A percentile compares a stretch with the other conserved stretches of the same genome.
phyloP scores from a whole-genome alignment of 2,888 invertebrate species.

The Drepanosiphum platanoidis region DNA sequence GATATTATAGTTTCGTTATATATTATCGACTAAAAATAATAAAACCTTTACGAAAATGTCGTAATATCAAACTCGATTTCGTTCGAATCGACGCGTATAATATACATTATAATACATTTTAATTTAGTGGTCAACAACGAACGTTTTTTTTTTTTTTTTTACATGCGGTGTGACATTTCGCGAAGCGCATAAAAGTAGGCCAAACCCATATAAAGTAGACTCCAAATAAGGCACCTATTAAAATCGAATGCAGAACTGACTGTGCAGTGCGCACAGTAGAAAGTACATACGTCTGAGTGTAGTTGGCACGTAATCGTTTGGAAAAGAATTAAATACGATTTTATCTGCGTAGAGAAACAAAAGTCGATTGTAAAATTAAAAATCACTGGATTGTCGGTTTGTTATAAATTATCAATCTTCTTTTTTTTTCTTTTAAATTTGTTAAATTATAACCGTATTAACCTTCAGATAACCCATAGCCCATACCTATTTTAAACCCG shows the following conservation, averaged over 20 bases:
- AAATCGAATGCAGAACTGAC: slow-evolving; percentile 56
- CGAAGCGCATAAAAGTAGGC: slow-evolving; percentile 51
- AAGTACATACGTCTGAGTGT: slow-evolving; percentile 47
- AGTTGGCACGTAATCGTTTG: slow-evolving; percentile 27
- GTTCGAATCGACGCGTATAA: background rate
- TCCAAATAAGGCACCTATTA: slow-evolving; percentile 62
- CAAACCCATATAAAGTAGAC: slow-evolving; percentile 59
- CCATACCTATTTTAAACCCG: background rate
- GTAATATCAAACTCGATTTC: background rate
- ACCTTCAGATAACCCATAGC: slow-evolving; percentile 2
- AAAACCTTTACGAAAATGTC: no score
- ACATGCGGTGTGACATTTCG: slow-evolving; percentile 24
- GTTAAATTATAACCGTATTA: background rate
- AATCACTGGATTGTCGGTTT: background rate
- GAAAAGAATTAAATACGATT: slow-evolving; percentile 42
- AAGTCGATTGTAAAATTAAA: background rate
- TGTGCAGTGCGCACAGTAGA: slow-evolving; percentile 25
- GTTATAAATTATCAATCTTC: background rate
- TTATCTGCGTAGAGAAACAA: background rate
- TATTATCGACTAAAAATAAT: no score
- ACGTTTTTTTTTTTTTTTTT: no score
- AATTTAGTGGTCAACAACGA: slow-evolving; percentile 3
- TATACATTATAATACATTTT: background rate
- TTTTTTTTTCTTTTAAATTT: no score
- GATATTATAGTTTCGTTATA: no score